A percentile compares a stretch with the other conserved stretches of the same genome.
Evolutionary conservation across 1,140 invertebrate genomes (phyloP).

Genomic region (Hypothenemus hampei): DNA sequence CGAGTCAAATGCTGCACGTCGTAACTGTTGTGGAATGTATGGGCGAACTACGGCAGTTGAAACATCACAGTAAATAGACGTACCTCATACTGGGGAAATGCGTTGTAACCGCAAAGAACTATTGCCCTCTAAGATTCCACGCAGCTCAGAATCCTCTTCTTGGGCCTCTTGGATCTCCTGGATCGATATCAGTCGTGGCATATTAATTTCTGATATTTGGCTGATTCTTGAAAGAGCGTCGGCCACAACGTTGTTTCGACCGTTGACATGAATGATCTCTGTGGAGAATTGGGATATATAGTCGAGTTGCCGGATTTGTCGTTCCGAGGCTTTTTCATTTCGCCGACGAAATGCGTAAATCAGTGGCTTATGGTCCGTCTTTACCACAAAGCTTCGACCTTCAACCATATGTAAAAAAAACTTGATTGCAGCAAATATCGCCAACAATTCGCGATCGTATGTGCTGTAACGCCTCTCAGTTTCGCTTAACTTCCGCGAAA

Average conservation of each 20-base stretch:
- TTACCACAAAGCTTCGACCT: conserved; percentile 34
- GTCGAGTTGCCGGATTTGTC: conserved; percentile 34
- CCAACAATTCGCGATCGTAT: conserved; percentile 42
- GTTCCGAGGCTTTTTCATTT: conserved; percentile 27
- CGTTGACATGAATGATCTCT: background rate
- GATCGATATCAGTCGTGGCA: background rate
- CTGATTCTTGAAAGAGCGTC: background rate
- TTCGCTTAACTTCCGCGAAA: conserved; percentile 39
- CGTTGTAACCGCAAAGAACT: too few species aligned
- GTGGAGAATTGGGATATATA: background rate
- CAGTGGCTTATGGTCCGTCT: conserved; percentile 21
- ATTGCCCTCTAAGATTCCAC: too few species aligned
- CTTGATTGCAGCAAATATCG: conserved; percentile 6
- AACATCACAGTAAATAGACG: too few species aligned
- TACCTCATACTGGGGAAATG: too few species aligned
- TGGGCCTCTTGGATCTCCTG: background rate
- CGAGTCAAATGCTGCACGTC: too few species aligned
- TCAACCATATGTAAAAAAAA: conserved; percentile 33
- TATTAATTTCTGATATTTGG: background rate
- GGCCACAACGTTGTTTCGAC: background rate
- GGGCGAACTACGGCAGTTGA: too few species aligned
- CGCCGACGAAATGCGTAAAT: conserved; percentile 30
- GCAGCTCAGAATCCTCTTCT: background rate
- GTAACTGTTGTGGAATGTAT: too few species aligned
- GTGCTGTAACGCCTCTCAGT: conserved; percentile 36